Base-by-base conservation (phyloP, 2,113 vertebrate species). In the Corvus hawaiiensis region DNA sequence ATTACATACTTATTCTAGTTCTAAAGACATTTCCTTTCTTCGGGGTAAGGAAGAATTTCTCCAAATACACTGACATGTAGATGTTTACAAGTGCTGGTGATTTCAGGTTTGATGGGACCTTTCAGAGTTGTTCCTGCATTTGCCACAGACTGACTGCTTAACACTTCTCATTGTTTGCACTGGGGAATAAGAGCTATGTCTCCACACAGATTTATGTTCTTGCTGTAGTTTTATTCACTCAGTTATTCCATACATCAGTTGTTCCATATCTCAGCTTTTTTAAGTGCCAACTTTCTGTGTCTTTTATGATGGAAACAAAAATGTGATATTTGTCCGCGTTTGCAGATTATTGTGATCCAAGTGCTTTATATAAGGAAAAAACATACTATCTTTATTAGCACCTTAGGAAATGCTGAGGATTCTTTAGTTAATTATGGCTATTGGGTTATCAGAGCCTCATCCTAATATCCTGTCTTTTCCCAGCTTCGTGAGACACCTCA, bases 81-180 rank as follows among this genome's bases (percentile, higher is more conserved):
- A 39, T 63, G 59, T 86, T 92, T 84, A 71, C 35, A 74, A 66
- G 19, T 75, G 48, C 43, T 91, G 73, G 30, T 84, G 84, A 92
- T 89, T 95, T 92, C 69, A 87, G 46, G 44, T 89, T 93, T 95
- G 48, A 56, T 49, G 49, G 83, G 93, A 93, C 86, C 68, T 94
- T 92, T 89, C 28, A 35, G 67, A 76, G 30, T 77, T 80, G 44
- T 62, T 93, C 22, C n/a, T 92, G 39, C 41, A 46, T 81, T 84
- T 94, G 33, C 35, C 23, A 9, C 37, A 59, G 61, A 44, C 46
- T 14, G 20, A 74, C 63, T 74, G 68, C 77, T 91, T 68, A 49
- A 46, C 39, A 44, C 78, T 90, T 92, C 69, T 80, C 43, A 20
- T 24, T 79, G 23, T 66, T 95, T 84, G 59, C 75, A n/a, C 5